Evolutionary conservation across 2,888 invertebrate species (phyloP).

Genomic region (Neoscelio sp.): DNA sequence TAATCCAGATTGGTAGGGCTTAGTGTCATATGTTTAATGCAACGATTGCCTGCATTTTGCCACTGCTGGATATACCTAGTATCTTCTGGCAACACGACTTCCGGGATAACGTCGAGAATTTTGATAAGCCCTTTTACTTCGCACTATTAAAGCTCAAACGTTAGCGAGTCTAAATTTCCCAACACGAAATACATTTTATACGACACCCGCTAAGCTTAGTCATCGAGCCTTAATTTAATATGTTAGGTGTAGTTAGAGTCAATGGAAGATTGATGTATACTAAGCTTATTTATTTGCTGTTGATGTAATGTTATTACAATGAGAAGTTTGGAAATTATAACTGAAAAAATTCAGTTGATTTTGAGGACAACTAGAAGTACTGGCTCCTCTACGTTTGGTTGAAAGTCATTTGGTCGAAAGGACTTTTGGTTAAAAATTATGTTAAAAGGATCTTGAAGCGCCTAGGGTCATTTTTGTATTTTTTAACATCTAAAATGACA

Average conservation of each 20-base stretch:
- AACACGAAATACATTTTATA: slow-evolving; percentile 56
- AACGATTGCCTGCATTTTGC: slow-evolving; percentile 69
- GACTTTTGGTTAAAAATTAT: too few species aligned
- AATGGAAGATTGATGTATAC: slow-evolving; percentile 9
- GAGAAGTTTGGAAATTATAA: too few species aligned
- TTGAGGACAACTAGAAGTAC: too few species aligned
- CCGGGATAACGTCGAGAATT: slow-evolving; percentile 65
- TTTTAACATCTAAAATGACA: too few species aligned
- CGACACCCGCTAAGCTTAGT: slow-evolving; percentile 47
- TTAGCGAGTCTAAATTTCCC: slow-evolving; percentile 50
- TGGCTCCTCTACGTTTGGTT: too few species aligned
- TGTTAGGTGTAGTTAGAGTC: slow-evolving; percentile 41
- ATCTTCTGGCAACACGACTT: slow-evolving; percentile 64
- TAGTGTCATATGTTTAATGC: slow-evolving; percentile 76
- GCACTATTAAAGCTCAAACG: slow-evolving; percentile 60
- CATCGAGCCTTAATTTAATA: slow-evolving; percentile 57
- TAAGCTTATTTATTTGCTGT: too few species aligned
- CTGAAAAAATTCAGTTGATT: too few species aligned
- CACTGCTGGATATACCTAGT: slow-evolving; percentile 59
- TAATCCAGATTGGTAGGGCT: slow-evolving; percentile 60
- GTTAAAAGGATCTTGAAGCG: too few species aligned
- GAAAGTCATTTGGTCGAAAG: too few species aligned
- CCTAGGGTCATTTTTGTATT: too few species aligned
- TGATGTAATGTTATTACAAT: too few species aligned
- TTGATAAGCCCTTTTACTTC: slow-evolving; percentile 68